phyloP scores from a whole-genome alignment of 1,140 invertebrate genomes.

The Zaprionus nigranus region DNA sequence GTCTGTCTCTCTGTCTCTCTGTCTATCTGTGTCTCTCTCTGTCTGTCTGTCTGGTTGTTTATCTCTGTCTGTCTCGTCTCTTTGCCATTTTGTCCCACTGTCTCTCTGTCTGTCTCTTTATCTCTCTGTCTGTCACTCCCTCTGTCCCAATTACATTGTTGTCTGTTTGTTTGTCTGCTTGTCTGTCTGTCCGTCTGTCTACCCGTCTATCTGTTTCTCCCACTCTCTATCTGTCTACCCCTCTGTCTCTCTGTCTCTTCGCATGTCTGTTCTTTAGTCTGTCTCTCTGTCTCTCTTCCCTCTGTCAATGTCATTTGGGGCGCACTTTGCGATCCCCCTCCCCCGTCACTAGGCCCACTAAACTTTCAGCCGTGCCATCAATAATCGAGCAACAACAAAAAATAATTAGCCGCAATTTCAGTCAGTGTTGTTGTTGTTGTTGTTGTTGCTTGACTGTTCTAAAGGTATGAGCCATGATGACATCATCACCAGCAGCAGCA shows the following conservation, averaged over 20 bases:
- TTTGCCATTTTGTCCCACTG: too few relatives aligned
- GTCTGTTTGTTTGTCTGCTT: not conserved
- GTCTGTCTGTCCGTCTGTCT: not conserved
- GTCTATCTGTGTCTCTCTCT: too few relatives aligned
- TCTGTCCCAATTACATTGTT: not conserved
- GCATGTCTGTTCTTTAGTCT: not conserved
- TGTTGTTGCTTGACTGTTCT: conserved; percentile 14
- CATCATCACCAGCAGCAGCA: conserved; percentile 54
- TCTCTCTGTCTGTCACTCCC: not conserved
- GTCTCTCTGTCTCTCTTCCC: not conserved
- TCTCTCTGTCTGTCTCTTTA: not conserved
- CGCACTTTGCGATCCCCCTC: conserved; percentile 4
- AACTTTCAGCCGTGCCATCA: conserved; percentile 41
- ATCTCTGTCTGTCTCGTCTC: not conserved
- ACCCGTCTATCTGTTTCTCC: not conserved
- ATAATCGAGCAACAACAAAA: conserved; percentile 46
- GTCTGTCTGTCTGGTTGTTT: not conserved
- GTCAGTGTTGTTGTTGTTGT: not conserved
- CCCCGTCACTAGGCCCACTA: conserved; percentile 19
- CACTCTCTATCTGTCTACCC: not conserved
- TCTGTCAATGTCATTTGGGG: conserved; percentile 22
- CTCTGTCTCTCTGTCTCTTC: not conserved
- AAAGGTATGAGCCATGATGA: conserved; percentile 57
- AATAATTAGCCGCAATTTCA: conserved; percentile 38
- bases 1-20: too few relatives aligned